phyloP scores from a whole-genome alignment of 1,140 invertebrate species.

The Parapsyche elsis region DNA sequence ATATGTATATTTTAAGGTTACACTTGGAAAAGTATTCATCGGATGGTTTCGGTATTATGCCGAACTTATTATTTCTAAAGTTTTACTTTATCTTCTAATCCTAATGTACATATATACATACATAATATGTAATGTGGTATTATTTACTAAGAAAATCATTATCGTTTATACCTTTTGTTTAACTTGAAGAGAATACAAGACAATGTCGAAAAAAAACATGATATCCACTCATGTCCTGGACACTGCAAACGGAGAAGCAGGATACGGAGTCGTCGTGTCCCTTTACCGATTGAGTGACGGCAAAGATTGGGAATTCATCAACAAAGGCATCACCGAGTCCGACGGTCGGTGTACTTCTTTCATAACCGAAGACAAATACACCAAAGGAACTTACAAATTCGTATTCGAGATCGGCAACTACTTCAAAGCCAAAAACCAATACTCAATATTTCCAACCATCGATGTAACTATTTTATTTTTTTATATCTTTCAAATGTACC shows the following conservation, averaged over 20 bases:
- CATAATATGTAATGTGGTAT: too few relatives aligned
- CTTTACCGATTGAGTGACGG: not conserved
- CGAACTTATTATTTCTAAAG: too few relatives aligned
- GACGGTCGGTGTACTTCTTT: slow-evolving; percentile 23
- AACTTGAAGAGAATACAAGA: too few relatives aligned
- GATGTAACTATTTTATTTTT: not conserved
- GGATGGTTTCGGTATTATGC: too few relatives aligned
- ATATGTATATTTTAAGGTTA: too few relatives aligned
- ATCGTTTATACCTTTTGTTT: too few relatives aligned
- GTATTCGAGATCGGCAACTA: slow-evolving; percentile 14
- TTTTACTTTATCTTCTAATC: too few relatives aligned
- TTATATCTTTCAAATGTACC: not conserved
- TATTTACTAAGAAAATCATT: too few relatives aligned
- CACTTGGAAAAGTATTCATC: too few relatives aligned
- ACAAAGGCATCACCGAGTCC: not conserved
- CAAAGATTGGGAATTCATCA: slow-evolving; percentile 5
- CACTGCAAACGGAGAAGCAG: slow-evolving; percentile 21
- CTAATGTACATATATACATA: too few relatives aligned
- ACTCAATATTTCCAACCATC: slow-evolving; percentile 3
- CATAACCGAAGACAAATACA: slow-evolving; percentile 8
- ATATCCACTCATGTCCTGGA: slow-evolving; percentile 36
- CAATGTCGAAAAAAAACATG: too few relatives aligned
- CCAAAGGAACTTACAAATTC: slow-evolving; percentile 25
- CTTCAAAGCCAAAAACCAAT: not conserved
- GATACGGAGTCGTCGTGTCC: not conserved